Evolutionary conservation across 2,888 invertebrate species (phyloP).

Genomic region (Troides oblongomaculatus): DNA sequence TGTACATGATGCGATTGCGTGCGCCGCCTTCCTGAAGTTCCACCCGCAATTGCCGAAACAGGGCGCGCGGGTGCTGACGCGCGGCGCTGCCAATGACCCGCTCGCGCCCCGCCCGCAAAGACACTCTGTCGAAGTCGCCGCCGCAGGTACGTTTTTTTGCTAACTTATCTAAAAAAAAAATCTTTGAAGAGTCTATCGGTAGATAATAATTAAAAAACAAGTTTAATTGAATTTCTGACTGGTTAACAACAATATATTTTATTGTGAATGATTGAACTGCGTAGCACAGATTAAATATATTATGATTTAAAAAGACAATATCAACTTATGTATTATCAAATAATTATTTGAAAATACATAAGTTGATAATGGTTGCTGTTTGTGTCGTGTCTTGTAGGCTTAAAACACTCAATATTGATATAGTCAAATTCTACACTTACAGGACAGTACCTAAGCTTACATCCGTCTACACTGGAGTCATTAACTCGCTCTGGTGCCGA

Average conservation of each 20-base stretch:
- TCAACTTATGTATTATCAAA: no score
- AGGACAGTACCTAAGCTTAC: slow-evolving; percentile 87
- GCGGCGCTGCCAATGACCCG: slow-evolving; percentile 51
- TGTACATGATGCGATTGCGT: slow-evolving; percentile 98
- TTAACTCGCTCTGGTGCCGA: slow-evolving; percentile 89
- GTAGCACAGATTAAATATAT: no score
- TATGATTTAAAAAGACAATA: no score
- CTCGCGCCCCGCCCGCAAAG: slow-evolving; percentile 76
- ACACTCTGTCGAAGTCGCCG: slow-evolving; percentile 93
- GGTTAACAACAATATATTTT: no score
- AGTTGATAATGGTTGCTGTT: no score
- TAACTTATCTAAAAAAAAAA: no score
- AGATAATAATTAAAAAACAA: no score
- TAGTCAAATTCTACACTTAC: slow-evolving; percentile 29
- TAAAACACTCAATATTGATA: neutral
- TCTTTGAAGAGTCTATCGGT: no score
- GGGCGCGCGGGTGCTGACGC: slow-evolving; percentile 85
- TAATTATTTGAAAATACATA: no score
- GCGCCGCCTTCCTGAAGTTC: slow-evolving; percentile 97
- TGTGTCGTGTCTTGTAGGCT: no score
- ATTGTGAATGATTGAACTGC: no score
- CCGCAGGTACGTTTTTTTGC: slow-evolving; percentile 61
- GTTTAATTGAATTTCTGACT: no score
- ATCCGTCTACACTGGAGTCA: slow-evolving; percentile 88
- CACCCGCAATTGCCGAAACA: slow-evolving; percentile 92